Conservation (phyloP, 37 sponge, comb jelly and placozoan genomes). For the Petrosia ficiformis region DNA sequence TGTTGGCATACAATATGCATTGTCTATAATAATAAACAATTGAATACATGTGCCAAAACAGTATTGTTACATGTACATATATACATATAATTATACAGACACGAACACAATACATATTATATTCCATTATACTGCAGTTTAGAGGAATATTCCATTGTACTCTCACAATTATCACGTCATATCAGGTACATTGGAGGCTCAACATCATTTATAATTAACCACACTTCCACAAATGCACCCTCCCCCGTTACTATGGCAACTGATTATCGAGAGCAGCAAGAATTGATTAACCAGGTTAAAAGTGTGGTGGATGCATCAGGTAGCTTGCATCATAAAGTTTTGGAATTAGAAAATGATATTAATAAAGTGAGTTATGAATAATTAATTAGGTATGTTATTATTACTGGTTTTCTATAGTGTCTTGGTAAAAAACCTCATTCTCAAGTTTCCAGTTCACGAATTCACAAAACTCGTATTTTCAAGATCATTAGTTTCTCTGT, state of each 20-base stretch:
- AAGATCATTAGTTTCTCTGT: no score
- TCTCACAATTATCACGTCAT: slow-evolving; percentile 19
- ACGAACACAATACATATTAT: no score
- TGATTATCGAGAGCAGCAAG: background rate
- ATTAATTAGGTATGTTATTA: background rate
- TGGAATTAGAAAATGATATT: background rate
- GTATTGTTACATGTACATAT: no score
- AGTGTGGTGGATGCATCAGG: background rate
- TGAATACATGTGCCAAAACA: no score
- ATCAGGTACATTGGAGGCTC: slow-evolving; percentile 12
- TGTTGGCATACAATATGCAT: no score
- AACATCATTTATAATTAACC: slow-evolving; percentile 8
- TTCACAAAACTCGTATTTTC: no score
- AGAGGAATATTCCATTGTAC: background rate
- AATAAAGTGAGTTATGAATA: background rate
- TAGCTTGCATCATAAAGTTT: background rate
- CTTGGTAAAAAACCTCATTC: background rate
- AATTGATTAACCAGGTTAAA: background rate
- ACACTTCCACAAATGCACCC: slow-evolving; percentile 5
- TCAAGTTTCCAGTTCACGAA: no score
- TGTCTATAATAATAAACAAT: no score
- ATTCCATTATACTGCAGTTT: background rate
- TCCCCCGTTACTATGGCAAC: background rate
- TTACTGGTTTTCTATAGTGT: background rate
- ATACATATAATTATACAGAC: no score